Conservation (phyloP, 2,888 invertebrate species). For the Sceliomorpha sp. region DNA sequence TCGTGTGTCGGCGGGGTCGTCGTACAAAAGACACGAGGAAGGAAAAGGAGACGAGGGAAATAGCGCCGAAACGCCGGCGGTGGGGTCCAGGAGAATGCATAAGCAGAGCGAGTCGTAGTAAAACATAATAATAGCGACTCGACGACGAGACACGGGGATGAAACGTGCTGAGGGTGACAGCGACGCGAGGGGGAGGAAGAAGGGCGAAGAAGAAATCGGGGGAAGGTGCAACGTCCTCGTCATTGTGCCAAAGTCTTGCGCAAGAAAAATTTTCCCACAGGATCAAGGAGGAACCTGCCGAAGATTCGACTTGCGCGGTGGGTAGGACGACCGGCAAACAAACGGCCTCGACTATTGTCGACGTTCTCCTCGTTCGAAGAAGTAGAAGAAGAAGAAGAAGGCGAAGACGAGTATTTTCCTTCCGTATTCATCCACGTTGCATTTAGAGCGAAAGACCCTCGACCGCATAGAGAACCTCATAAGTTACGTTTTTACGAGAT, state of each 20-base stretch:
- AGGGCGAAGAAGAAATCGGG: conserved; percentile 7
- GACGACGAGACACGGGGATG: conserved; percentile 61
- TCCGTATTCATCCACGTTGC: conserved; percentile 38
- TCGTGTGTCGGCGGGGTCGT: conserved; percentile 61
- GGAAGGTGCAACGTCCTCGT: conserved; percentile 26
- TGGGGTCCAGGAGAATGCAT: conserved; percentile 26
- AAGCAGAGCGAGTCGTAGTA: conserved; percentile 36
- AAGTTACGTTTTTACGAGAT: conserved; percentile 17
- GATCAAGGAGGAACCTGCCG: conserved; percentile 59
- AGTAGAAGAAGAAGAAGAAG: no score
- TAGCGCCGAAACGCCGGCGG: background rate
- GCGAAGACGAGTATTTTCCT: conserved; percentile 13
- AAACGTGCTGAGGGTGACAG: conserved; percentile 62
- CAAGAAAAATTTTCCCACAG: conserved; percentile 69
- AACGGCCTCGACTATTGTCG: conserved; percentile 26
- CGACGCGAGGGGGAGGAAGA: conserved; percentile 8
- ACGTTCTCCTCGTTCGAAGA: conserved; percentile 1
- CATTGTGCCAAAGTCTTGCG: conserved; percentile 56
- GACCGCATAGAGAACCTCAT: conserved; percentile 22
- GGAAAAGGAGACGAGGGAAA: conserved; percentile 29
- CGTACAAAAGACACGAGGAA: conserved; percentile 29
- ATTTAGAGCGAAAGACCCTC: conserved; percentile 1
- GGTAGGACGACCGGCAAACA: conserved; percentile 30
- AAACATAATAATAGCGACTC: conserved; percentile 46
- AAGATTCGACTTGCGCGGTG: conserved; percentile 42